Percentiles rank a stretch among this genome's conserved stretches.
phyloP scores from a whole-genome alignment of 2,113 vertebrate species.

The Aplodontia rufa region DNA sequence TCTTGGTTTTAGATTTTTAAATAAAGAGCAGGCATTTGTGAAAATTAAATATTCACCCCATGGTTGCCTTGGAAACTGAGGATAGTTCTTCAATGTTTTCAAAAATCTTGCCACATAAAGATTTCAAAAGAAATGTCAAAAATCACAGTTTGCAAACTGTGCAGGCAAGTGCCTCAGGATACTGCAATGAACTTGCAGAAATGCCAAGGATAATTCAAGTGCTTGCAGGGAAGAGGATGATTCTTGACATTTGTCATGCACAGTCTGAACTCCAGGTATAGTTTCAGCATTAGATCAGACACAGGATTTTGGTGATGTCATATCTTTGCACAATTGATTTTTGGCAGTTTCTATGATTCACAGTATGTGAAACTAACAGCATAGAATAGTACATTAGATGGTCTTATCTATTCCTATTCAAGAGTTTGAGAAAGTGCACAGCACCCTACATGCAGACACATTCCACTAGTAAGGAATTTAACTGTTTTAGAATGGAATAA shows the following conservation, averaged over 20 bases:
- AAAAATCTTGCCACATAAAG: not conserved
- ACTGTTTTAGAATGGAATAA: constrained; percentile 7
- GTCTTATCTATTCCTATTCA: not conserved
- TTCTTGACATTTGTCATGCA: not conserved
- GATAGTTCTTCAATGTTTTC: not conserved
- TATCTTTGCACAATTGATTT: not conserved
- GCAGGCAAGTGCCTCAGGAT: not conserved
- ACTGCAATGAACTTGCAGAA: not conserved
- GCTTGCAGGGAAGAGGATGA: not conserved
- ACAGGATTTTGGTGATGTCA: not conserved
- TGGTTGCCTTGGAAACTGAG: not conserved
- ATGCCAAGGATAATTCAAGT: not conserved
- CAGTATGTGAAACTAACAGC: not conserved
- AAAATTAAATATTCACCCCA: not conserved
- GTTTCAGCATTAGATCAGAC: not conserved
- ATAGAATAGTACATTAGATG: not conserved
- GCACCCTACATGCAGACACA: not conserved
- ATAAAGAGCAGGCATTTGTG: not conserved
- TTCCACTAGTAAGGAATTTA: not conserved
- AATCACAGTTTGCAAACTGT: not conserved
- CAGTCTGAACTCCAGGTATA: not conserved
- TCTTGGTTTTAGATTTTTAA: not conserved
- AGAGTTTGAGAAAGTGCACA: not conserved
- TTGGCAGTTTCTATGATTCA: not conserved
- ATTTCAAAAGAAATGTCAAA: not conserved